Percentiles rank a stretch among this genome's conserved stretches.
phyloP scores from a whole-genome alignment of 1,140 invertebrate species.

The Himalopsyche phryganea region DNA sequence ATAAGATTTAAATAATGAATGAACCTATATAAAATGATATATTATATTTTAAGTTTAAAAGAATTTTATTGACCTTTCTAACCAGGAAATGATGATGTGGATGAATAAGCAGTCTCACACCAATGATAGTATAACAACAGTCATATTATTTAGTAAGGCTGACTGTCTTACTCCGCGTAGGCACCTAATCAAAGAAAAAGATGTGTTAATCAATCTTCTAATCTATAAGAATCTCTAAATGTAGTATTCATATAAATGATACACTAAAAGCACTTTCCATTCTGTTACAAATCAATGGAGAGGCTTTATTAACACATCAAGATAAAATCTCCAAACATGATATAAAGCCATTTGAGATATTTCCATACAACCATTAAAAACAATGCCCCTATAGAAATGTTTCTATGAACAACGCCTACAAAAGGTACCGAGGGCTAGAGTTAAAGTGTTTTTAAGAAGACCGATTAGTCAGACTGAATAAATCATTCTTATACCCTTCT shows the following conservation, averaged over 20 bases:
- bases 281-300: conserved; percentile 9
- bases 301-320: conserved; percentile 19
- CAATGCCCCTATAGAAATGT: conserved; percentile 1
- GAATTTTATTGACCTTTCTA: no score
- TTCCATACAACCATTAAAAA: conserved; percentile 5
- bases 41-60: no score
- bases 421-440: neutral
- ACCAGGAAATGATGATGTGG: no score
- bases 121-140: no score
- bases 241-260: conserved; percentile 11
- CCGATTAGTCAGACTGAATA: neutral
- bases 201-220: conserved; percentile 13
- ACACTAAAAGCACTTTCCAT: conserved; percentile 3
- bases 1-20: no score
- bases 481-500: conserved; percentile 3
- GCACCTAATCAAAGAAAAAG: conserved; percentile 20
- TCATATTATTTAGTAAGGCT: conserved; percentile 12
- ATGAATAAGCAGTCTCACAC: no score
- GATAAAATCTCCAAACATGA: conserved; percentile 10
- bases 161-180: conserved; percentile 4
- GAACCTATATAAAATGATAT: no score
- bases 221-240: conserved; percentile 10
- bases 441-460: neutral
- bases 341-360: conserved; percentile 6
- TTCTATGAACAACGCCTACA: no score